A percentile compares a stretch with the other conserved stretches of the same genome.
These are phyloP conservation scores for Donacobius atricapilla DNA, from an alignment of 2,113 vertebrate species.

Conservation along the genomic window DNA sequence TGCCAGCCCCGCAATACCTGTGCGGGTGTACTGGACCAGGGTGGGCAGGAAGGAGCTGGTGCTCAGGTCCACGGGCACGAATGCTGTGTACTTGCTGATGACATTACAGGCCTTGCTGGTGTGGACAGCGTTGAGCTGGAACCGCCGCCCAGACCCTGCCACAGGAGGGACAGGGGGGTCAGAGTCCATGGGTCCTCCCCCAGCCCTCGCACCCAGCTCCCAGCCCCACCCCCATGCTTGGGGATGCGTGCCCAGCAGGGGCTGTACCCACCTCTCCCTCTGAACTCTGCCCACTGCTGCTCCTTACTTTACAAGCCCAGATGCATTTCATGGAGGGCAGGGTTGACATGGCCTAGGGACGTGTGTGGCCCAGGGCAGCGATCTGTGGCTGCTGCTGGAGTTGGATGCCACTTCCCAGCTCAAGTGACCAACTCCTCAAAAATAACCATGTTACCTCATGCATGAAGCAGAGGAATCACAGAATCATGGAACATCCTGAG, in stretches of 20 bases:
- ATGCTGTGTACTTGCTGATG: constrained; percentile 91
- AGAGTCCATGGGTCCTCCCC: rapidly evolving
- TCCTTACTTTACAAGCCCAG: background rate
- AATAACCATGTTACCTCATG: background rate
- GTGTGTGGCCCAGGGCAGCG: background rate
- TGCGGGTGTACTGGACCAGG: constrained; percentile 77
- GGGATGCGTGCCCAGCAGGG: background rate
- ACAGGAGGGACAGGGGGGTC: background rate
- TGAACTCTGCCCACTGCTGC: background rate
- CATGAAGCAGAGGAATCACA: background rate
- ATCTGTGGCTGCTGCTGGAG: background rate
- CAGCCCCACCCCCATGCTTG: background rate
- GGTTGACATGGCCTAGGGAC: background rate
- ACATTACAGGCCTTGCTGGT: constrained; percentile 92
- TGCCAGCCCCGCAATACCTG: constrained; percentile 54
- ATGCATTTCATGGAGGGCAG: background rate
- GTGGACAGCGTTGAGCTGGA: constrained; percentile 85
- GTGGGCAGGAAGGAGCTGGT: constrained; percentile 84
- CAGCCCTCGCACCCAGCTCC: background rate
- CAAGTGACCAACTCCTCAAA: background rate
- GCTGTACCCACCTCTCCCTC: background rate
- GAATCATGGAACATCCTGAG: background rate
- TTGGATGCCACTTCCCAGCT: background rate
- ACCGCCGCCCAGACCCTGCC: constrained; percentile 83
- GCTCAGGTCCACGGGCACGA: constrained; percentile 87